A percentile compares a stretch with the other conserved stretches of the same genome.
Evolutionary conservation across 2,888 invertebrate species (phyloP).

Genomic region (Drosophila neonasuta): DNA sequence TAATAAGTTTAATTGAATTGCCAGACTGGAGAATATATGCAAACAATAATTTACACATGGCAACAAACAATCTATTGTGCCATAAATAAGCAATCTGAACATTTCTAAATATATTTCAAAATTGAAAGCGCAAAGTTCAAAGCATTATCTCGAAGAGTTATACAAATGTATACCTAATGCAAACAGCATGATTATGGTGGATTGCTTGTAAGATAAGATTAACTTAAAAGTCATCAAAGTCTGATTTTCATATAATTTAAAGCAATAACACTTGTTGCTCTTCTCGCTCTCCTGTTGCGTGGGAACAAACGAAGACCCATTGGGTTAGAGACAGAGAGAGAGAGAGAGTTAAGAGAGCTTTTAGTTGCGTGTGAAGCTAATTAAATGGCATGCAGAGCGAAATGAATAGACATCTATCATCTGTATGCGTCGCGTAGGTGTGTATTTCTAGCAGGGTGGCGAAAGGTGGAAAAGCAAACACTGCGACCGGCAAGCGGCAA

Average conservation of each 20-base stretch:
- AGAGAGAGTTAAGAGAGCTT: constrained; percentile 8
- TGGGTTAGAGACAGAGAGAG: neutral
- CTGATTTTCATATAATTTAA: constrained; percentile 6
- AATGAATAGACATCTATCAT: constrained; percentile 21
- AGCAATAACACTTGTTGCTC: constrained; percentile 40
- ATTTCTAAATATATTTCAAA: constrained; percentile 19
- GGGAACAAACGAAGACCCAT: neutral
- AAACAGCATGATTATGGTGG: constrained; percentile 9
- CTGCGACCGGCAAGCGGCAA: constrained; percentile 41
- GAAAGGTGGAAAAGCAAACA: constrained; percentile 43
- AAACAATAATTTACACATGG: constrained; percentile 39
- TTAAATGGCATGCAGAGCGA: constrained; percentile 2
- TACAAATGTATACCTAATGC: constrained; percentile 14
- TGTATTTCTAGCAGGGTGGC: constrained; percentile 14
- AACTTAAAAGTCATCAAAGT: constrained; percentile 8
- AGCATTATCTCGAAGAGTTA: constrained; percentile 24
- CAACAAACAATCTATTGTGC: constrained; percentile 26
- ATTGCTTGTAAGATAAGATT: constrained; percentile 34
- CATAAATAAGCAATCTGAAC: constrained; percentile 15
- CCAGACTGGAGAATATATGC: constrained; percentile 26
- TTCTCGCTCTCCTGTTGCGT: neutral
- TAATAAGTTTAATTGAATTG: constrained; percentile 59
- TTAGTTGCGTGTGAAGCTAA: constrained; percentile 23
- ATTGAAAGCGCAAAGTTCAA: constrained; percentile 29
- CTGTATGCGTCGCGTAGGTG: constrained; percentile 9